These are phyloP conservation scores for Cathartes aura DNA, from an alignment of 2,113 vertebrate species.

Conservation along the genomic window DNA sequence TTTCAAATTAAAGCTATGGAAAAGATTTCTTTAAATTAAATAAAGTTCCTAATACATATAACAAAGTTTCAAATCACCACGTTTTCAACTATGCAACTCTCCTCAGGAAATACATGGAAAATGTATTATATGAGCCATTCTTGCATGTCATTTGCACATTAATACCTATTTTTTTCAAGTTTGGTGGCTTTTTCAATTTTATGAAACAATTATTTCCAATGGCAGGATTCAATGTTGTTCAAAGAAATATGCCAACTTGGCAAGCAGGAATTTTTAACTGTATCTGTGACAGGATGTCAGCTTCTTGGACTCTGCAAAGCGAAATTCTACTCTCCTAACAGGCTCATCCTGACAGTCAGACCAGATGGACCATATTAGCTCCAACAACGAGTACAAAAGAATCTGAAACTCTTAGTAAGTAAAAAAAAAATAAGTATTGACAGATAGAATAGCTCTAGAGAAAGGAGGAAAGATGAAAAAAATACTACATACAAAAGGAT, in stretches of 20 bases:
- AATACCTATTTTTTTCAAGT: not conserved
- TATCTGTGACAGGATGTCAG: constrained; percentile 37
- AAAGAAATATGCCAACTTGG: not conserved
- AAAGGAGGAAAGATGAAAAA: not conserved
- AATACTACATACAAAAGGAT: not conserved
- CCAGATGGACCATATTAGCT: constrained; percentile 20
- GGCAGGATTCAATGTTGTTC: not conserved
- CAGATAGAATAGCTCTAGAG: not conserved
- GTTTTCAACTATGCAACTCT: not conserved
- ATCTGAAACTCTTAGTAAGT: not conserved
- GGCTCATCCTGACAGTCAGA: constrained; percentile 14
- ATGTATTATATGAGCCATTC: not conserved
- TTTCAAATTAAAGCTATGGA: not conserved
- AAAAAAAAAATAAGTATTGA: not conserved
- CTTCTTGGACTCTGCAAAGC: constrained; percentile 16
- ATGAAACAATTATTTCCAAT: not conserved
- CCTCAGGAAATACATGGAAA: not conserved
- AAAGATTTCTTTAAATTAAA: not conserved
- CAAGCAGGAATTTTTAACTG: not conserved
- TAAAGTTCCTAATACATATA: not conserved
- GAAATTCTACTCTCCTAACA: not conserved
- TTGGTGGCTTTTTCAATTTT: not conserved
- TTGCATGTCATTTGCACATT: not conserved
- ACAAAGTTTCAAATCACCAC: not conserved
- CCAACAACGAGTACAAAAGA: not conserved